Evolutionary conservation across 2,888 invertebrate species (phyloP), one percentile per base, ranked within the genome.

Genomic region (Glaucopsyche alexis): DNA sequence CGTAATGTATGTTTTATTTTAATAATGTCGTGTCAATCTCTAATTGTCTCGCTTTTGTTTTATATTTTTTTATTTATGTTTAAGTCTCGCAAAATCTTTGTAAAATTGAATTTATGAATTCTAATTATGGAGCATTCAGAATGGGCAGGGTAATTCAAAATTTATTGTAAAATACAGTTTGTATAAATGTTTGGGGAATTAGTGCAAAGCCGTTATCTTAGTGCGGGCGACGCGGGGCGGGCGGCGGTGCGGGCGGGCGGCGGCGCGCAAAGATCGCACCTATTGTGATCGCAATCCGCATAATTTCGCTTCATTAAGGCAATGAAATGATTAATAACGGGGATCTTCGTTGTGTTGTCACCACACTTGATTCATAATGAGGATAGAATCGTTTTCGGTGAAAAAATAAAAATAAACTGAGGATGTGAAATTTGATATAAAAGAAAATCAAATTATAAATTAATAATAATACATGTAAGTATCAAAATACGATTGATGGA

Each of bases 251-350:
- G n/a, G 50, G n/a, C 14, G 13, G 60, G 60, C 60, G 29, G 79
- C 78, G 78, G 76, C 75, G 73, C 75, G 52, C 81, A 82, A 82
- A 87, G 86, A 88, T 88, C 86, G 85, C 80, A 83, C 73, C 87
- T 84, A 90, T 92, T 93, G 91, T 91, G 86, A 84, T 86, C 81
- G 82, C 81, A 88, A 90, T 92, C 87, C 89, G 89, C 90, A 93
- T 93, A 91, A 93, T 91, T 91, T 88, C 83, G 84, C 88, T 90
- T 90, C 88, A 91, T 92, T 91, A 89, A 87, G 86, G 86, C 87
- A 87, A 85, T 86, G 85, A 87, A 90, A 92, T 92, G 88, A 93
- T 92, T 92, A 92, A 93, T 91, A 89, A 90, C 85, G 80, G 87
- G 87, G 88, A 89, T 90, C 85, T 88, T 81, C 83, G 80, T 79